Evolutionary conservation across 2,888 invertebrate species (phyloP), one percentile per base, ranked within the genome.

Genomic region (Acanthosepion lycidas): DNA sequence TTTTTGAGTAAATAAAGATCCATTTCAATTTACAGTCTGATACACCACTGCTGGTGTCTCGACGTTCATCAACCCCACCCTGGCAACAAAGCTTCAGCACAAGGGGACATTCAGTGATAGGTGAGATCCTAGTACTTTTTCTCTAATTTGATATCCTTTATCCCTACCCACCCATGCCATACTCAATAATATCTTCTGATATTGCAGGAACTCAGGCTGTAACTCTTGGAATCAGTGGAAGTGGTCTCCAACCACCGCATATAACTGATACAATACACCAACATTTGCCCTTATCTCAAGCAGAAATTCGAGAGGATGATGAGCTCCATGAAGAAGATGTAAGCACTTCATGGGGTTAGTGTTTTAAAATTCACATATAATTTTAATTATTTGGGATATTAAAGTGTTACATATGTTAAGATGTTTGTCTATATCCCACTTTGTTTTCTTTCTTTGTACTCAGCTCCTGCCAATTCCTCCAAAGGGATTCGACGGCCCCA

Each of bases 51-150:
- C 95, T 94, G 92, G 91, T 48, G 95, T 95, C 95, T 78, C 95
- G 97, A 23, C 95, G 97, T 91, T 96, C 97, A 15, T 97, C 96
- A 51, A 97, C 97, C n/a, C 96, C 97, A 42, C 96, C 96, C 92
- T 96, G 96, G 49, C 95, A 96, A 91, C 95, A 92, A 51, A 51
- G 64, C 92, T 26, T 64, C 48, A 59, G 94, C 51, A 91, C 42
- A 59, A 59, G 94, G 26, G 55, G 92, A 33, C 92, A 92, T 92
- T 48, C 92, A 92, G 26, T 92, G 6, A 92, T 92, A 92, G 92
- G 92, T 92, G 28, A 49, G 49, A 23, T 26, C 33, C 91, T 91
- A 42, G 20, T 6, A 49, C 26, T 92, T 18, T 48, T 33, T 92
- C 48, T 48, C 23, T 42, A 91, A 91, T 28, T 9, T 91, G n/a